Evolutionary conservation across 2,888 invertebrate species (phyloP).

Genomic region (Euspilapteryx auroguttella): DNA sequence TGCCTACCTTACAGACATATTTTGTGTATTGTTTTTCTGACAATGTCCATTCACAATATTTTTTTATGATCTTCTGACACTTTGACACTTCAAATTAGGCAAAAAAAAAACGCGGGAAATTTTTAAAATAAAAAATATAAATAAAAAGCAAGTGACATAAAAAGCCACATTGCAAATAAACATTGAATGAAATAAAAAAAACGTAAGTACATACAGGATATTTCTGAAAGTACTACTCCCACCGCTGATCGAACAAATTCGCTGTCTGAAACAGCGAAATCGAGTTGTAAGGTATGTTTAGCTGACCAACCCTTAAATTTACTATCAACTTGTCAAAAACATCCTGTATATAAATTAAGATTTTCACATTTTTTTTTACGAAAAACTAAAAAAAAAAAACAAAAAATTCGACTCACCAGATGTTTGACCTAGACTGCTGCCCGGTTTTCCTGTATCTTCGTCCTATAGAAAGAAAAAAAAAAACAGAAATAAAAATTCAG

Average conservation of each 20-base stretch:
- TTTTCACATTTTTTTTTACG: too few relatives aligned
- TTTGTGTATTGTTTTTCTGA: slow-evolving; percentile 16
- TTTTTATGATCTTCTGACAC: slow-evolving; percentile 40
- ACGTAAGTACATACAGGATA: slow-evolving; percentile 4
- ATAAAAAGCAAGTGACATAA: slow-evolving; percentile 37
- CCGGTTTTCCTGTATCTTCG: slow-evolving; percentile 47
- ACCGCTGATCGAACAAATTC: too few relatives aligned
- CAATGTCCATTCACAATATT: slow-evolving; percentile 56
- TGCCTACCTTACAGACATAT: slow-evolving; percentile 61
- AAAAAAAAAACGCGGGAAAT: slow-evolving; percentile 7
- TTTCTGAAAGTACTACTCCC: not conserved
- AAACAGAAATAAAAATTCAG: not conserved
- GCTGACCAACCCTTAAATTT: too few relatives aligned
- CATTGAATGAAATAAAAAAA: slow-evolving; percentile 23
- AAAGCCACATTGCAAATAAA: slow-evolving; percentile 55
- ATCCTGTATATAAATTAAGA: too few relatives aligned
- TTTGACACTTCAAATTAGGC: slow-evolving; percentile 3
- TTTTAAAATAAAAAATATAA: slow-evolving; percentile 10
- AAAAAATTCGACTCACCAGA: slow-evolving; percentile 33
- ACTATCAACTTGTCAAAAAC: too few relatives aligned
- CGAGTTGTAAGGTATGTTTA: too few relatives aligned
- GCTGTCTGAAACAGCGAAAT: too few relatives aligned
- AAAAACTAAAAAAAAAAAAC: too few relatives aligned
- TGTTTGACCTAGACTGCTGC: slow-evolving; percentile 40
- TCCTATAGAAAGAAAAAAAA: slow-evolving; percentile 23